Conservation (phyloP, 1,140 invertebrate species). For the Rhizoglyphus robini region DNA sequence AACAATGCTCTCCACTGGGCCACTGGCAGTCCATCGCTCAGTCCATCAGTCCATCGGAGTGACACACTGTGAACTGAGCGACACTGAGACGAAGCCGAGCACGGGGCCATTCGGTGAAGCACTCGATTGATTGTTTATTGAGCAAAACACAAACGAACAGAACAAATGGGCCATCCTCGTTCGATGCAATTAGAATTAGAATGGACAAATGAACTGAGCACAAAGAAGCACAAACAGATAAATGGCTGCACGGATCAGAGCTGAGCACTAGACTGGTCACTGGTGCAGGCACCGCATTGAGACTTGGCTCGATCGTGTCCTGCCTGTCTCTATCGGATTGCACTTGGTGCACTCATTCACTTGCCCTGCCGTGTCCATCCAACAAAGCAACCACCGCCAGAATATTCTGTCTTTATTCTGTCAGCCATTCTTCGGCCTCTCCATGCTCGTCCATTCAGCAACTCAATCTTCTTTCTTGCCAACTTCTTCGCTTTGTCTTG, state of each 20-base stretch:
- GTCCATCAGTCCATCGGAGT: no score
- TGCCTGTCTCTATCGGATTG: neutral
- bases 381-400: neutral
- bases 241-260: neutral
- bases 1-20: no score
- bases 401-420: neutral
- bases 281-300: no score
- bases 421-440: no score
- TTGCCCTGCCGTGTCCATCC: neutral
- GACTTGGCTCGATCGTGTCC: no score
- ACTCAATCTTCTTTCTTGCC: neutral
- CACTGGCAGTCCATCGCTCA: no score
- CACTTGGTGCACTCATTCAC: no score
- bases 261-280: no score
- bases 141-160: neutral
- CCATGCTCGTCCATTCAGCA: neutral
- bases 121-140: constrained; percentile 1
- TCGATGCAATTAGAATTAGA: constrained; percentile 8
- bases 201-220: neutral
- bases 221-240: neutral
- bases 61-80: no score
- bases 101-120: no score
- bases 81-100: no score
- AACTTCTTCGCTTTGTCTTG: neutral
- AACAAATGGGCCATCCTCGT: neutral